These are phyloP conservation scores for Sebastes kiyomatsui DNA, from an alignment of 2,797 vertebrate genomes.

Conservation along the genomic window DNA sequence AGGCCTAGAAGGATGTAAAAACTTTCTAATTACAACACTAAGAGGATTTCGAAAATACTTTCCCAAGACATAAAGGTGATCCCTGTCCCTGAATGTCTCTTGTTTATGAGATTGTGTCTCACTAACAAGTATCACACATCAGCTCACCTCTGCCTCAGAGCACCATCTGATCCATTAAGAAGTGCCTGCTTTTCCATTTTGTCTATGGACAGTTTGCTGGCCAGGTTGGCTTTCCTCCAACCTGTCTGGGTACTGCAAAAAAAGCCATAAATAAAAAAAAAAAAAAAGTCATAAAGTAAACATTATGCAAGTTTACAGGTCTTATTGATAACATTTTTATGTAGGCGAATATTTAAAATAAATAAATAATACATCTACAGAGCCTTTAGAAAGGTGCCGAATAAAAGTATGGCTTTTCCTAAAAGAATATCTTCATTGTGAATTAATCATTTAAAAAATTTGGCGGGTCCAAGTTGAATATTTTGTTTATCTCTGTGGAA, in stretches of 20 bases:
- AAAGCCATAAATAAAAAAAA: background rate
- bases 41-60: background rate
- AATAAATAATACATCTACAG: no score
- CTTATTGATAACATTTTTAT: no score
- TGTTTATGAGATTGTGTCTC: background rate
- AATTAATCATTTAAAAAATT: no score
- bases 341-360: no score
- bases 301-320: no score
- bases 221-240: slow-evolving; percentile 96
- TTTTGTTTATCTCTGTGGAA: no score
- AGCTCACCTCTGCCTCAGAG: slow-evolving; percentile 88
- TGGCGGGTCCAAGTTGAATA: no score
- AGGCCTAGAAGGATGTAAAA: background rate
- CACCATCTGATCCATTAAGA: slow-evolving; percentile 83
- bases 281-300: background rate
- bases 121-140: background rate
- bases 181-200: slow-evolving; percentile 94
- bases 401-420: no score
- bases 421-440: no score
- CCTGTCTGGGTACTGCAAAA: slow-evolving; percentile 91
- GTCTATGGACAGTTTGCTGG: slow-evolving; percentile 94
- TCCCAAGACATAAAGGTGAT: background rate
- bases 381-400: no score
- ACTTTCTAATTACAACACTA: background rate
- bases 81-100: background rate